Conservation (phyloP, 2,888 invertebrate genomes). For the Caenorhabditis sulstoni region DNA sequence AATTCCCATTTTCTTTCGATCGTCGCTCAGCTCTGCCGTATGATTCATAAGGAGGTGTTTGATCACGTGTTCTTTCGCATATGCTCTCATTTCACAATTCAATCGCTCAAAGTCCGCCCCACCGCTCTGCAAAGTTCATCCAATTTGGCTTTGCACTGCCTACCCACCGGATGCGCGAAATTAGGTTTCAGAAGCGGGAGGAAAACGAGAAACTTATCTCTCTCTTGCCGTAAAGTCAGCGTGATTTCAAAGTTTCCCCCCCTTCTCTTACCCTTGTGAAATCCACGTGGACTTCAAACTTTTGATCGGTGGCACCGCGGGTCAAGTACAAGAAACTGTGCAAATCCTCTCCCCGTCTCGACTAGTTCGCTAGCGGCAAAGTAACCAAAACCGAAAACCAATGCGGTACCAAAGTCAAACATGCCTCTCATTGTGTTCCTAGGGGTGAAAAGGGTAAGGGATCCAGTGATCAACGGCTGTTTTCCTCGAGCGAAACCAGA, state of each 20-base stretch:
- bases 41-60: too few species aligned
- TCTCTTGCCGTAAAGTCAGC: neutral
- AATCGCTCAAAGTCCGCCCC: conserved; percentile 15
- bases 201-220: conserved; percentile 12
- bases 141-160: conserved; percentile 45
- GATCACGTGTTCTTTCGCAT: neutral
- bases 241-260: neutral
- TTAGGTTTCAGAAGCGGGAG: conserved; percentile 22
- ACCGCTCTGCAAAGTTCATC: conserved; percentile 35
- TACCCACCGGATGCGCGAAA: conserved; percentile 27
- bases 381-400: conserved; percentile 24
- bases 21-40: neutral
- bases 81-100: neutral
- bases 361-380: conserved; percentile 23
- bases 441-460: neutral
- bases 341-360: conserved; percentile 11
- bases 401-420: conserved; percentile 15
- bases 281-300: neutral
- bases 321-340: conserved; percentile 47
- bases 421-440: conserved; percentile 23
- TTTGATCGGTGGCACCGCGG: conserved; percentile 23
- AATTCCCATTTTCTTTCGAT: neutral
- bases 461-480: too few species aligned
- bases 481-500: too few species aligned
- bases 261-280: conserved; percentile 13